Conservation (phyloP, 2,888 invertebrate genomes). For the Scaptomyza parva region DNA sequence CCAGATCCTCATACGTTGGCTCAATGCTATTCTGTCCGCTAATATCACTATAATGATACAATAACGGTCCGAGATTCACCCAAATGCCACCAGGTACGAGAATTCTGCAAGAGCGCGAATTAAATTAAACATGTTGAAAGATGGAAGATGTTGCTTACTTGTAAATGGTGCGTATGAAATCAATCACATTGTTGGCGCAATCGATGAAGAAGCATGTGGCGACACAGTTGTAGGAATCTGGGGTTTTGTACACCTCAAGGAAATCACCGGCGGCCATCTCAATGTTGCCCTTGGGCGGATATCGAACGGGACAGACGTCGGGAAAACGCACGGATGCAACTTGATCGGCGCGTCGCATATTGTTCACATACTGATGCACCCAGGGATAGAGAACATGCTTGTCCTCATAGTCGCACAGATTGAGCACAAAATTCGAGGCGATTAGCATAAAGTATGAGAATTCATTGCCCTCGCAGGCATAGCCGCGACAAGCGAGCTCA, state of each 20-base stretch:
- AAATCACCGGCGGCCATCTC: constrained; percentile 99
- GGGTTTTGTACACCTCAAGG: constrained; percentile 87
- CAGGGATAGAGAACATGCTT: constrained; percentile 95
- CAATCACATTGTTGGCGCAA: constrained; percentile 97
- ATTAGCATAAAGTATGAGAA: constrained; percentile 99
- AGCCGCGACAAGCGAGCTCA: constrained; percentile 96
- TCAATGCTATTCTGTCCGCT: constrained; percentile 95
- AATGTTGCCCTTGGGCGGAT: constrained; percentile 88
- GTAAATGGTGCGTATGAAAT: constrained; percentile 96
- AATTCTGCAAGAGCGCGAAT: constrained; percentile 85
- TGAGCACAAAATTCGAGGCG: constrained; percentile 97
- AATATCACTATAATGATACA: constrained; percentile 96
- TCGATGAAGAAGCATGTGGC: constrained; percentile 99
- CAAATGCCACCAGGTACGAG: constrained; percentile 95
- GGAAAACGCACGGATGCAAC: constrained; percentile 92
- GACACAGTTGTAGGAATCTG: constrained; percentile 91
- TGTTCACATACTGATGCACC: constrained; percentile 97
- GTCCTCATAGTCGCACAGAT: constrained; percentile 89
- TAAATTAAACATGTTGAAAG: background rate
- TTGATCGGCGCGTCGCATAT: constrained; percentile 92
- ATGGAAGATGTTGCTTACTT: constrained; percentile 79
- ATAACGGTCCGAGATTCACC: constrained; percentile 95
- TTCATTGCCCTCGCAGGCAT: constrained; percentile 98
- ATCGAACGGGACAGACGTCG: constrained; percentile 92
- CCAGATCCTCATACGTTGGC: constrained; percentile 94